Percentiles rank a stretch among this genome's conserved stretches.
Evolutionary conservation across 2,888 invertebrate genomes (phyloP).

Genomic region (Caenorhabditis sp.): DNA sequence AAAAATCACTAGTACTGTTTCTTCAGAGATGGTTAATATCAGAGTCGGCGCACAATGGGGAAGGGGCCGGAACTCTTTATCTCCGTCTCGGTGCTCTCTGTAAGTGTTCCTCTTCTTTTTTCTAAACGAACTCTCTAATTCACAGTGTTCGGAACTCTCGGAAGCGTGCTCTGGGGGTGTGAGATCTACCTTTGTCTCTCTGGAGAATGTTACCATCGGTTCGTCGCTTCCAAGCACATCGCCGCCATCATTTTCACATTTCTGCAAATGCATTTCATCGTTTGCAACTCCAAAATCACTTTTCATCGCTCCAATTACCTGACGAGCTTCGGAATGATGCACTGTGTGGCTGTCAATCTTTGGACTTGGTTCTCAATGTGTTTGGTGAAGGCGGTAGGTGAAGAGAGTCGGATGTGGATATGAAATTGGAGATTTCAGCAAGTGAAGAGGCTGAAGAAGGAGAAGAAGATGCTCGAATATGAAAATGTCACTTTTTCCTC

Average conservation of each 20-base stretch:
- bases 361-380: constrained; percentile 79
- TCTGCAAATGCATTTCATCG: constrained; percentile 78
- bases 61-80: constrained; percentile 72
- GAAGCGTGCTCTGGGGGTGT: constrained; percentile 73
- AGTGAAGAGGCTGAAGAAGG: constrained; percentile 40
- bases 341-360: constrained; percentile 74
- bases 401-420: not conserved
- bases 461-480: constrained; percentile 35
- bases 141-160: constrained; percentile 74
- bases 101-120: constrained; percentile 26
- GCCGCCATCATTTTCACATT: constrained; percentile 75
- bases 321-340: constrained; percentile 77
- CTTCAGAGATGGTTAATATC: constrained; percentile 54
- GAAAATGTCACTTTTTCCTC: constrained; percentile 1
- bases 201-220: constrained; percentile 20
- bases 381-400: constrained; percentile 69
- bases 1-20: not conserved
- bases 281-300: constrained; percentile 77
- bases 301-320: constrained; percentile 65
- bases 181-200: constrained; percentile 71
- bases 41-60: constrained; percentile 63
- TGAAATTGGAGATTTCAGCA: constrained; percentile 7
- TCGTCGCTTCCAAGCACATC: constrained; percentile 70
- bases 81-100: constrained; percentile 72
- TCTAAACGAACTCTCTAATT: not conserved